Conservation (phyloP, 2,888 invertebrate species). For the Priocnemis perturbator region DNA sequence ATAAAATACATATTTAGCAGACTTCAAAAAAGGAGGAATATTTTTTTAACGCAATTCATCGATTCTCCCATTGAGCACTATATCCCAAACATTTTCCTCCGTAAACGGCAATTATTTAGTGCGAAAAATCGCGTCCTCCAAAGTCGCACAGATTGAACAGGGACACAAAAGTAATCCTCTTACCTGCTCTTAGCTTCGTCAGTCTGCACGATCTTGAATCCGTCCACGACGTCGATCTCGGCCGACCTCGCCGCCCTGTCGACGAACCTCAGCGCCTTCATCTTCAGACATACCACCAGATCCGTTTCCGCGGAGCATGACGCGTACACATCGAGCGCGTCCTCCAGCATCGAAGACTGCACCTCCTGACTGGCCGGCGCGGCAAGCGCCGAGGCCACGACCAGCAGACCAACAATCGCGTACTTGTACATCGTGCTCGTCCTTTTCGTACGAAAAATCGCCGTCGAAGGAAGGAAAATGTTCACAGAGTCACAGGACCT, state of each 20-base stretch:
- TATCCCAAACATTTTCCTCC: no score
- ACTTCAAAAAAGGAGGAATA: no score
- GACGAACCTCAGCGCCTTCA: conserved; percentile 85
- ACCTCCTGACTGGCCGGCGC: conserved; percentile 66
- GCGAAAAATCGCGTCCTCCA: no score
- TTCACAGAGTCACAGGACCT: no score
- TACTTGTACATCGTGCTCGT: conserved; percentile 65
- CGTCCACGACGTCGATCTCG: conserved; percentile 74
- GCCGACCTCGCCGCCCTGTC: conserved; percentile 83
- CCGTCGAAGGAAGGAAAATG: neutral
- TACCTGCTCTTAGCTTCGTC: conserved; percentile 72
- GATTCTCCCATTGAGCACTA: no score
- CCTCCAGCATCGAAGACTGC: conserved; percentile 65
- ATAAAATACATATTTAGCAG: no score
- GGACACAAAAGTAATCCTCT: no score
- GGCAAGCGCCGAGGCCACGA: conserved; percentile 62
- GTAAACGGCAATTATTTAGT: no score
- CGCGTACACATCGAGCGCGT: conserved; percentile 69
- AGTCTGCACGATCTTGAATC: conserved; percentile 76
- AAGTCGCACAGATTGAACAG: no score
- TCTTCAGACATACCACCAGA: conserved; percentile 85
- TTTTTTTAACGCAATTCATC: no score
- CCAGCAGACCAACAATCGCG: conserved; percentile 63
- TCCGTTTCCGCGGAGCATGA: conserved; percentile 81
- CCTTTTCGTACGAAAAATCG: neutral